Base-by-base conservation (phyloP, 2,113 vertebrate species). In the Trematocara macrostoma region DNA sequence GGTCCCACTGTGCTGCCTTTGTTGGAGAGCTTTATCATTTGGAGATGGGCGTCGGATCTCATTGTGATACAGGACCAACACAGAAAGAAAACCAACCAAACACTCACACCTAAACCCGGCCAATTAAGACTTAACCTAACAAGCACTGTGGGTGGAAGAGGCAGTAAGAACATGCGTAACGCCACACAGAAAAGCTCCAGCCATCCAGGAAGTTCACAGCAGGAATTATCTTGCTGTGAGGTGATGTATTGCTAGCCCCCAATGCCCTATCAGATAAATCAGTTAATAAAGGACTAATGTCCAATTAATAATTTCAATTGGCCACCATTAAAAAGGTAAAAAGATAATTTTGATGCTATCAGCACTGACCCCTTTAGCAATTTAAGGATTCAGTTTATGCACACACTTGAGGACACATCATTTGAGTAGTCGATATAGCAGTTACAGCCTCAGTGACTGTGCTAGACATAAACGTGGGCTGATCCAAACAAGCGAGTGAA, bases 401-500 rank as follows among this genome's bases (percentile, higher is more conserved):
- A 34, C 23, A 76, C 7, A 9, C 35, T 16, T 29, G 4, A 11
- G 15, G 5, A 31, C 71, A 51, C 35, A 38, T 14, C 14, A 87
- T 79, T 51, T 42, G 61, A 79, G 12, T 8, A 47, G 34, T 83
- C 2, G 3, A 78, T 82, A 83, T 56, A 59, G 57, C 53, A 67
- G 49, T 53, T 16, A 8, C 18, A 14, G 45, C 38, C 31, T 59
- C 57, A 47, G 23, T 26, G 79, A 74, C 14, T 42, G 40, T 7
- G 8, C 29, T 6, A 2, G 11, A n/a, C 45, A 35, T 55, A 52
- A 79, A 15, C 11, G 42, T 57, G 88, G 69, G 82, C 59, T 88
- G 88, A 91, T 82, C 88, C 82, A 91, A 92, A 88, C 47, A 86
- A 90, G 34, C 1, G 29, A 53, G 40, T 5, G 86, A 79, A 85